These are phyloP conservation scores for Eriocheir sinensis DNA, from an alignment of 1,140 invertebrate species.

Conservation along the genomic window DNA sequence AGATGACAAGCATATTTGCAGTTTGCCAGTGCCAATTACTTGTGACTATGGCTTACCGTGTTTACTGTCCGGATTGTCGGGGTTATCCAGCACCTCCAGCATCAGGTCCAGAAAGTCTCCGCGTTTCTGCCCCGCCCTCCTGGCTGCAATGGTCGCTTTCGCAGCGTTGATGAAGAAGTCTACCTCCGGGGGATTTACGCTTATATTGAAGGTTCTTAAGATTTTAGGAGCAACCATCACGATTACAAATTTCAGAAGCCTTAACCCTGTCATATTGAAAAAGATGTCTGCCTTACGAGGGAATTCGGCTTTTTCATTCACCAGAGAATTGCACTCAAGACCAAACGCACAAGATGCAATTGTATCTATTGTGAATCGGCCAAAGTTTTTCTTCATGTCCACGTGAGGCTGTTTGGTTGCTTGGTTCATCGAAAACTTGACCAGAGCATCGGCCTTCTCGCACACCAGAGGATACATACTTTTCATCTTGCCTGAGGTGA, in stretches of 20 bases:
- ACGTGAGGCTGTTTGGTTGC: constrained; percentile 50
- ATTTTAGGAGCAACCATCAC: not conserved
- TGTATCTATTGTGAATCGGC: constrained; percentile 82
- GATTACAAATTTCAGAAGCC: not conserved
- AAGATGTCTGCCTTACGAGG: constrained; percentile 53
- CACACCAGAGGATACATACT: constrained; percentile 59
- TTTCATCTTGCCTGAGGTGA: constrained; percentile 78
- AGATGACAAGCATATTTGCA: too few relatives aligned
- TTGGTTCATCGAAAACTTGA: constrained; percentile 43
- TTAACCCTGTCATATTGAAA: constrained; percentile 14
- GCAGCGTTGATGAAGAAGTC: constrained; percentile 53
- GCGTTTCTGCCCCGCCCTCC: constrained; percentile 51
- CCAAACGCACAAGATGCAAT: constrained; percentile 83
- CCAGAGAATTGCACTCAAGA: constrained; percentile 80
- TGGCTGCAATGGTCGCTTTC: constrained; percentile 1
- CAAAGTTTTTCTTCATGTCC: constrained; percentile 79
- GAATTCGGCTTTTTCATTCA: constrained; percentile 74
- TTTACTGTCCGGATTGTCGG: not conserved
- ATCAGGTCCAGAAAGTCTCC: constrained; percentile 82
- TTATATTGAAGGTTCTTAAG: not conserved
- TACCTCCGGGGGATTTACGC: not conserved
- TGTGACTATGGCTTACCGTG: not conserved
- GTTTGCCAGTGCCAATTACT: not conserved
- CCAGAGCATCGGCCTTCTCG: constrained; percentile 53
- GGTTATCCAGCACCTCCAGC: constrained; percentile 80